Conservation (phyloP, 2,888 invertebrate species). For the Rapana venosa region DNA sequence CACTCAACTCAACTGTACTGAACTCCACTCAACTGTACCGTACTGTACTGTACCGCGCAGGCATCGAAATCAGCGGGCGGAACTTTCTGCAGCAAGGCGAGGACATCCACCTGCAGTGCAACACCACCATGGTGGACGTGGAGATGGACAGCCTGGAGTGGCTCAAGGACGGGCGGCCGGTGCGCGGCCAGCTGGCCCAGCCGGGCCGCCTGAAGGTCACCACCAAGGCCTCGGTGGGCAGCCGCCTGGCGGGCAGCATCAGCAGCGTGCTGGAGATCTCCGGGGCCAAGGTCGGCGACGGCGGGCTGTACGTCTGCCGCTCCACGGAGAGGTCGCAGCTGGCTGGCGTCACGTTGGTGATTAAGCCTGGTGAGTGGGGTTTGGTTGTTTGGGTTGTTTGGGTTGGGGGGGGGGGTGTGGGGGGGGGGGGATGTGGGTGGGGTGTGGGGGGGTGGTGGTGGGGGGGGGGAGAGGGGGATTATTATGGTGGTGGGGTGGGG, state of each 20-base stretch:
- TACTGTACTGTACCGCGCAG: no score
- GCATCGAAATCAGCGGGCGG: slow-evolving; percentile 55
- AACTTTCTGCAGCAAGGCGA: slow-evolving; percentile 54
- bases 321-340: slow-evolving; percentile 57
- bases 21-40: no score
- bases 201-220: slow-evolving; percentile 41
- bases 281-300: slow-evolving; percentile 52
- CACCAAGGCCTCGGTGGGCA: slow-evolving; percentile 53
- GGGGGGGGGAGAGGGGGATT: background rate
- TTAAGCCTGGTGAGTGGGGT: slow-evolving; percentile 38
- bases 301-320: slow-evolving; percentile 60
- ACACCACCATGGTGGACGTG: slow-evolving; percentile 55
- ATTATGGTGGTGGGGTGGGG: background rate
- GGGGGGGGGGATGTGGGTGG: background rate
- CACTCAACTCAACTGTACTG: no score
- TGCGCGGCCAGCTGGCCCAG: background rate
- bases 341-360: slow-evolving; percentile 54
- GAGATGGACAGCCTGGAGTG: slow-evolving; percentile 49
- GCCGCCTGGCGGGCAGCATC: slow-evolving; percentile 49
- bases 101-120: slow-evolving; percentile 55
- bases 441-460: background rate
- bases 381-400: background rate
- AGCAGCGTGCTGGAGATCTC: slow-evolving; percentile 58
- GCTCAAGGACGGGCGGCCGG: slow-evolving; percentile 45
- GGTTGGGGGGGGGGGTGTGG: background rate